phyloP scores from a whole-genome alignment of 1,140 invertebrate species.

The Trichonephila clavipes region DNA sequence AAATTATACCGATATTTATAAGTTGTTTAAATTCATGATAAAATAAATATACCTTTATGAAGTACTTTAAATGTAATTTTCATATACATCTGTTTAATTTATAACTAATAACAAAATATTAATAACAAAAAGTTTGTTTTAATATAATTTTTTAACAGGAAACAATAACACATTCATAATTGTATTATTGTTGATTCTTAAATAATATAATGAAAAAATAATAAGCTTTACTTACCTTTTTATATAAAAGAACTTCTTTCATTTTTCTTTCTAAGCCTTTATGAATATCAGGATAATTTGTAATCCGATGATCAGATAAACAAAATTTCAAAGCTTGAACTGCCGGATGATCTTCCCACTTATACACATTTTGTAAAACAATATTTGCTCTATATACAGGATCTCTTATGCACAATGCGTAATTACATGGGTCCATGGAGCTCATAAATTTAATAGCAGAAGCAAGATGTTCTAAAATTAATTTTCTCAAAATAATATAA shows the following conservation, averaged over 20 bases:
- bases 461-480: slow-evolving; percentile 66
- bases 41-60: no score
- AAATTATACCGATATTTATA: no score
- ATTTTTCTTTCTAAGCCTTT: slow-evolving; percentile 20
- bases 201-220: no score
- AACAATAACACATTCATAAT: no score
- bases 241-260: slow-evolving; percentile 67
- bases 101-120: no score
- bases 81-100: no score
- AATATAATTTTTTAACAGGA: no score
- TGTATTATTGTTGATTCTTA: no score
- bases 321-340: slow-evolving; percentile 59
- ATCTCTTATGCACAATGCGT: slow-evolving; percentile 65
- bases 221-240: slow-evolving; percentile 47
- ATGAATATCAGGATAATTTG: slow-evolving; percentile 20
- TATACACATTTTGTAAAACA: slow-evolving; percentile 59
- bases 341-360: slow-evolving; percentile 38
- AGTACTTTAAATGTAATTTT: no score
- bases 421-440: slow-evolving; percentile 38
- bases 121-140: no score
- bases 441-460: neutral
- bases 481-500: slow-evolving; percentile 25
- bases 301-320: slow-evolving; percentile 53
- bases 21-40: no score
- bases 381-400: slow-evolving; percentile 34